A percentile compares a stretch with the other conserved stretches of the same genome.
phyloP scores from a whole-genome alignment of 2,797 vertebrate genomes.

The Microchirus variegatus region DNA sequence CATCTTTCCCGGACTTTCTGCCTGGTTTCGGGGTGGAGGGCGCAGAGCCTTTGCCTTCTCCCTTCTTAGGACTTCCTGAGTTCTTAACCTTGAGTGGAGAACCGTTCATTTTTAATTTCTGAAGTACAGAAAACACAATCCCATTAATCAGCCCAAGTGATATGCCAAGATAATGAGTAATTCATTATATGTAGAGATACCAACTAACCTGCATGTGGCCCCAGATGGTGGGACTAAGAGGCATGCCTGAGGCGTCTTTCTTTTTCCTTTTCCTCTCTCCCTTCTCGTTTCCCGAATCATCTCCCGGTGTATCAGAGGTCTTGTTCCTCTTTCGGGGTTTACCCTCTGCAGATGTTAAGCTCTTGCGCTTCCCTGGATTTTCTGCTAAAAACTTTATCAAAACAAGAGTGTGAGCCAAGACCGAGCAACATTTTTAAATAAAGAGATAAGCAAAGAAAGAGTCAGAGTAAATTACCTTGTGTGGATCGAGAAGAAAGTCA shows the following conservation, averaged over 20 bases:
- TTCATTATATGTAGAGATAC: neutral
- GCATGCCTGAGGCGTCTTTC: constrained; percentile 80
- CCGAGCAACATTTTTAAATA: neutral
- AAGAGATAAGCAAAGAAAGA: neutral
- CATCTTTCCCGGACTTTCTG: constrained; percentile 78
- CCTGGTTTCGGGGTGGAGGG: constrained; percentile 74
- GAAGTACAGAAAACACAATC: constrained; percentile 30
- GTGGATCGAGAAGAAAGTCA: constrained; percentile 94
- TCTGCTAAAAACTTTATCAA: constrained; percentile 90
- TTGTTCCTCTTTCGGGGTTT: constrained; percentile 90
- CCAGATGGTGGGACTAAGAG: constrained; percentile 91
- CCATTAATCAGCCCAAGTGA: constrained; percentile 3
- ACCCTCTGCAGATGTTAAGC: constrained; percentile 86
- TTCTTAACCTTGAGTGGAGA: constrained; percentile 94
- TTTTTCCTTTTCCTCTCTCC: constrained; percentile 76
- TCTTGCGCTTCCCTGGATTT: constrained; percentile 92
- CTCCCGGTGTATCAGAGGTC: constrained; percentile 73
- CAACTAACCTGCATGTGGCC: constrained; percentile 87
- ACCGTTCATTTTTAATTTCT: constrained; percentile 90
- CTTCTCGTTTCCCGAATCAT: constrained; percentile 76
- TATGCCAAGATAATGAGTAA: neutral
- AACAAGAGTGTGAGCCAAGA: constrained; percentile 3
- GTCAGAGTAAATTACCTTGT: constrained; percentile 84
- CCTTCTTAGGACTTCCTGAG: constrained; percentile 85
- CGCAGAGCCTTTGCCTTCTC: constrained; percentile 63